A percentile compares a stretch with the other conserved stretches of the same genome.
phyloP scores from a whole-genome alignment of 2,888 invertebrate species.

The Syritta pipiens region DNA sequence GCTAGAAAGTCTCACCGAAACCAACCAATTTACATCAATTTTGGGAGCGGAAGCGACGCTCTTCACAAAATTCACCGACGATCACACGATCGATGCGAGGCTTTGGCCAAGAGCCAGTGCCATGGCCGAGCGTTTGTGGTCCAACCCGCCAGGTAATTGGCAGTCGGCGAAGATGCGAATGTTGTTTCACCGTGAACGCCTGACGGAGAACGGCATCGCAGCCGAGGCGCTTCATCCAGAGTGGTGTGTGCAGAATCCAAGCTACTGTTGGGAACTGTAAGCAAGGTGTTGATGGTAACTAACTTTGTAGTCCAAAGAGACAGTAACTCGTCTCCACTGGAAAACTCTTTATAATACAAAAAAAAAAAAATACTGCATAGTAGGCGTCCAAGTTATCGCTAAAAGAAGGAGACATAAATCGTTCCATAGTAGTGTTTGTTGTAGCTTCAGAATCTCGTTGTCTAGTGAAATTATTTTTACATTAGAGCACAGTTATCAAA shows the following conservation, averaged over 20 bases:
- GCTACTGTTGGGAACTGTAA: too few relatives aligned
- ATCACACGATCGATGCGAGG: slow-evolving; percentile 83
- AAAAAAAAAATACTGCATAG: too few relatives aligned
- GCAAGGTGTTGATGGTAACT: too few relatives aligned
- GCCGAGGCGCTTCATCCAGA: slow-evolving; percentile 89
- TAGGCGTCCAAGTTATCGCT: too few relatives aligned
- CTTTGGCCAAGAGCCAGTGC: slow-evolving; percentile 91
- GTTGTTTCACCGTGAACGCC: slow-evolving; percentile 84
- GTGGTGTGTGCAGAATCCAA: slow-evolving; percentile 92
- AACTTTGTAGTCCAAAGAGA: too few relatives aligned
- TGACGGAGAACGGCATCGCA: slow-evolving; percentile 83
- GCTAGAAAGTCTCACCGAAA: slow-evolving; percentile 81
- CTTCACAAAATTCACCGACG: slow-evolving; percentile 89
- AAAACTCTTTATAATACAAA: too few relatives aligned
- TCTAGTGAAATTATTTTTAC: too few relatives aligned
- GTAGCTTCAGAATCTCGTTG: too few relatives aligned
- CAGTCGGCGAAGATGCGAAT: slow-evolving; percentile 86
- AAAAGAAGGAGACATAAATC: too few relatives aligned
- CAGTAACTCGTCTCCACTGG: too few relatives aligned
- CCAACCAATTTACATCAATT: slow-evolving; percentile 78
- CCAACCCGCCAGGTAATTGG: slow-evolving; percentile 85
- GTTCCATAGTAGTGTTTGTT: too few relatives aligned
- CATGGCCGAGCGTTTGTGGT: slow-evolving; percentile 90
- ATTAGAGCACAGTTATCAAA: too few relatives aligned
- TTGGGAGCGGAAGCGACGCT: slow-evolving; percentile 87